Conservation (phyloP, 2,888 invertebrate species). For the Dryadula phaetusa region DNA sequence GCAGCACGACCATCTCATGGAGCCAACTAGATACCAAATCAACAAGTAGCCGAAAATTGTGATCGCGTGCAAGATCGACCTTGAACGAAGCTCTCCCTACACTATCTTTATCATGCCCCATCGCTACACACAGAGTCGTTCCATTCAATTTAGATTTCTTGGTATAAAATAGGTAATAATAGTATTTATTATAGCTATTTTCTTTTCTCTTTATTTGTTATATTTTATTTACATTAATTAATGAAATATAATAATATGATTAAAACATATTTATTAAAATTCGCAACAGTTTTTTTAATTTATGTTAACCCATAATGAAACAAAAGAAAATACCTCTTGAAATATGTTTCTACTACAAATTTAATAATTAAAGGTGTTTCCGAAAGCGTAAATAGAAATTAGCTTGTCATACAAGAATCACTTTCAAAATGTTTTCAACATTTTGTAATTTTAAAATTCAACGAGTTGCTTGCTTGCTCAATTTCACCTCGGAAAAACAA, state of each 20-base stretch:
- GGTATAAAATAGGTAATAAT: too few relatives aligned
- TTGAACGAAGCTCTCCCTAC: conserved; percentile 64
- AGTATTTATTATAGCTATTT: not conserved
- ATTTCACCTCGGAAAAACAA: not conserved
- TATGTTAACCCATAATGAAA: not conserved
- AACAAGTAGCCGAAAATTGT: conserved; percentile 73
- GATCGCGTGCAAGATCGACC: conserved; percentile 72
- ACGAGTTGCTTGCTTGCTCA: conserved; percentile 9
- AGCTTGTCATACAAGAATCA: not conserved
- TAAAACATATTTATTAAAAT: not conserved
- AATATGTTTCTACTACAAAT: not conserved
- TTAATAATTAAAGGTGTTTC: not conserved
- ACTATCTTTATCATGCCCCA: conserved; percentile 51
- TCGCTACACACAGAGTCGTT: conserved; percentile 12
- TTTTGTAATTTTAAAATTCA: conserved; percentile 3
- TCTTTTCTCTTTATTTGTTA: not conserved
- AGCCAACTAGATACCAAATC: conserved; percentile 51
- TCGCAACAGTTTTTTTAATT: not conserved
- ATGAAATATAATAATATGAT: not conserved
- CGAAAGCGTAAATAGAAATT: not conserved
- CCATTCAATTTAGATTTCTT: conserved; percentile 7
- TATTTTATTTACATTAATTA: not conserved
- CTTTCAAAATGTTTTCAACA: conserved; percentile 1
- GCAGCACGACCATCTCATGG: conserved; percentile 41
- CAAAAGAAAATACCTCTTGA: conserved; percentile 7